These are phyloP conservation scores for Ashinkailepas kermadecensis DNA, from an alignment of 2,888 invertebrate species.

Conservation along the genomic window DNA sequence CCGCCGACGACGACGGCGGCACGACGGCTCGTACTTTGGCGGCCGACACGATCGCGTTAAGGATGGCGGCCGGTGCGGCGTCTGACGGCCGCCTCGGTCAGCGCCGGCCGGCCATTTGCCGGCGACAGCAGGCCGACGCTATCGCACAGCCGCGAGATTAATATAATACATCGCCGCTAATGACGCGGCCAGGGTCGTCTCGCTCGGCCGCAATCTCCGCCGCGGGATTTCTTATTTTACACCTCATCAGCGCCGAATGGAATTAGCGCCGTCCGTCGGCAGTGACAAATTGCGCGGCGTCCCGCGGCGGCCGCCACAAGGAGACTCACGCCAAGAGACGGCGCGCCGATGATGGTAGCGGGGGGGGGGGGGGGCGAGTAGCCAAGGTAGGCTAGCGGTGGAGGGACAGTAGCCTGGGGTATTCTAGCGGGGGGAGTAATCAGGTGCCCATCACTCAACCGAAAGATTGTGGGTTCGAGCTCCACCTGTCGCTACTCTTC, in stretches of 20 bases:
- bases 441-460: no score
- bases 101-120: neutral
- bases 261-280: neutral
- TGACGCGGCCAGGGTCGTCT: neutral
- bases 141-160: neutral
- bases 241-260: slow-evolving; percentile 4
- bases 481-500: no score
- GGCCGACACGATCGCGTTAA: neutral
- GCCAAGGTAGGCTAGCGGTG: no score
- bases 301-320: no score
- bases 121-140: neutral
- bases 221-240: slow-evolving; percentile 11
- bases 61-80: neutral
- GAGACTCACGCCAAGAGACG: no score
- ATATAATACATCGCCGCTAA: neutral
- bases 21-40: neutral
- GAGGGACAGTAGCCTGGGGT: no score
- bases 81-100: neutral
- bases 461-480: no score
- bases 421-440: no score
- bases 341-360: no score
- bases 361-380: no score
- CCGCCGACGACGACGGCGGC: no score
- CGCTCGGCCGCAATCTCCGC: neutral
- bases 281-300: neutral